Conservation (phyloP, 2,797 vertebrate species). For the Tokudaia muenninki region DNA sequence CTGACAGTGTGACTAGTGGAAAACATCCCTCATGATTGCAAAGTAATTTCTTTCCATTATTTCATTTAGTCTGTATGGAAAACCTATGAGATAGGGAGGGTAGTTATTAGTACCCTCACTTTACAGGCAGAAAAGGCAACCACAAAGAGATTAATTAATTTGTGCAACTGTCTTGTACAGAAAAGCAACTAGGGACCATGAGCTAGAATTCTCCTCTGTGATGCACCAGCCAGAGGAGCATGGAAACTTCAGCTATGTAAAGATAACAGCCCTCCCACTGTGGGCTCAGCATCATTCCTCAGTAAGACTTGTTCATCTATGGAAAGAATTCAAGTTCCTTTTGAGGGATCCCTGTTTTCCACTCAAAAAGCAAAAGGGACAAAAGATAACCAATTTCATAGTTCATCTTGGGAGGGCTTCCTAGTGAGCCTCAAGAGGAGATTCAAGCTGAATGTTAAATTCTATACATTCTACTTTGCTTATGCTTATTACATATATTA, state of each 20-base stretch:
- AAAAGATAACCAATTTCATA: background rate
- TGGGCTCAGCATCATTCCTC: background rate
- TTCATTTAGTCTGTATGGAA: conserved; percentile 22
- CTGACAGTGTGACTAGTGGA: background rate
- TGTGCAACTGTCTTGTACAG: background rate
- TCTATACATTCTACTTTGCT: background rate
- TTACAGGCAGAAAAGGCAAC: conserved; percentile 45
- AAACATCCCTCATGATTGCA: background rate
- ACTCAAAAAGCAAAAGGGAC: background rate
- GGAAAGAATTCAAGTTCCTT: conserved; percentile 40
- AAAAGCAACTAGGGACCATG: background rate
- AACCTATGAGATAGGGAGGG: background rate
- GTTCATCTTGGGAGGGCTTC: background rate
- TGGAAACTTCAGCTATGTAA: background rate
- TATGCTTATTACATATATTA: background rate
- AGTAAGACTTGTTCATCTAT: conserved; percentile 27
- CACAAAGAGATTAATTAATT: background rate
- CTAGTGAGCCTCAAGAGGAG: background rate
- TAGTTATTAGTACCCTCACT: background rate
- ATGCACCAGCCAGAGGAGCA: too few species aligned
- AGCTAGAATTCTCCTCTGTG: background rate
- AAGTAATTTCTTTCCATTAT: background rate
- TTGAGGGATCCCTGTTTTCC: background rate
- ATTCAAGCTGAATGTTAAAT: background rate
- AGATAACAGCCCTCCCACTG: background rate